phyloP scores from a whole-genome alignment of 2,113 vertebrate genomes.

The Syrmaticus mikado region DNA sequence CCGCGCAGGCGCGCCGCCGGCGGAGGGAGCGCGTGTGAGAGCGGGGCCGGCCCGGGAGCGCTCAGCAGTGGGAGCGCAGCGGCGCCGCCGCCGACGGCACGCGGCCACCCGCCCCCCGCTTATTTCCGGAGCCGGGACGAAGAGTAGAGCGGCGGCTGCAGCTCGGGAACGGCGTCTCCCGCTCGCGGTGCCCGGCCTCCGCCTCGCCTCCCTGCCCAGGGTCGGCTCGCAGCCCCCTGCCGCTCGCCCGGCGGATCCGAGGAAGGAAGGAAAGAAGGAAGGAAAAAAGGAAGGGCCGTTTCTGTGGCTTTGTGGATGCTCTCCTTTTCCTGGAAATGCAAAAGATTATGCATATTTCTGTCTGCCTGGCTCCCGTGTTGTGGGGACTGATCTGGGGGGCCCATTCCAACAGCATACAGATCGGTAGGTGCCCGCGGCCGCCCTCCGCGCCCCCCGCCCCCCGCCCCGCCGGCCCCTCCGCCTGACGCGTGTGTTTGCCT shows the following conservation, averaged over 20 bases:
- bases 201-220: no score
- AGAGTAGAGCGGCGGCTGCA: conserved; percentile 59
- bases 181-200: conserved; percentile 14
- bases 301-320: conserved; percentile 82
- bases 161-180: conserved; percentile 52
- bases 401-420: conserved; percentile 93
- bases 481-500: conserved; percentile 63
- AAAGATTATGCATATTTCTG: conserved; percentile 91
- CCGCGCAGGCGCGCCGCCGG: conserved; percentile 62
- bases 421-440: conserved; percentile 84
- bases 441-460: not conserved
- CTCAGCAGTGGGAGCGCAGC: conserved; percentile 73
- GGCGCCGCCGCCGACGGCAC: conserved; percentile 71
- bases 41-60: conserved; percentile 77
- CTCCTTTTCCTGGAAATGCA: conserved; percentile 91
- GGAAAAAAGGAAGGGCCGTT: conserved; percentile 32
- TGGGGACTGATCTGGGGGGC: conserved; percentile 87
- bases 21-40: conserved; percentile 66
- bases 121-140: conserved; percentile 71
- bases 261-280: not conserved
- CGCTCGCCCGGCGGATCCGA: conserved; percentile 68
- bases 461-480: not conserved
- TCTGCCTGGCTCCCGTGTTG: conserved; percentile 88
- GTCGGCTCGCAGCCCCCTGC: no score
- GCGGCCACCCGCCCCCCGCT: conserved; percentile 67